Evolutionary conservation across 2,113 vertebrate species (phyloP), one percentile per base, ranked within the genome.

Genomic region (Caranx melampygus): DNA sequence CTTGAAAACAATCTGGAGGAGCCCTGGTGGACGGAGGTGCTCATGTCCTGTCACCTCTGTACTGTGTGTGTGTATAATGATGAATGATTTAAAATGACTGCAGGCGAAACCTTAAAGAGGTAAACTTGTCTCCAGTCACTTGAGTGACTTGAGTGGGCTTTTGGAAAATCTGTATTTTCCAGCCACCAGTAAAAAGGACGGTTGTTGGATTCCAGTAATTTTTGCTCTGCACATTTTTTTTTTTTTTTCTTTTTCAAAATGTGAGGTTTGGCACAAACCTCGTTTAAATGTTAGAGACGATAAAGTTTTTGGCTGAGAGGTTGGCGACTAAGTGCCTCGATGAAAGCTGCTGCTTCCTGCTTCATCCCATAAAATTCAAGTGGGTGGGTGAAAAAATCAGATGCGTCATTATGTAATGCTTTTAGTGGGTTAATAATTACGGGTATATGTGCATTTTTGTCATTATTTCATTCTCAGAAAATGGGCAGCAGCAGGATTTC

Each of bases 401-500:
- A 51, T 34, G 11, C 6, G 64, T 71, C 26, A 63, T 68, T 35
- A 35, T 26, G 20, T 13, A n/a, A 61, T 21, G 65, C 59, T 82
- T 82, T 75, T 18, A 47, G 72, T 33, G 51, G 33, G 58, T 40
- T 65, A 37, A 70, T 67, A 75, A 78, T 88, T 81, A 64, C 45
- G 6, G 35, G 62, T 55, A 15, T 9, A 5, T 31, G n/a, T 26
- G 55, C 26, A 26, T 26, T 62, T 67, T 57, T 21, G 21, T 60
- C 49, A 40, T 67, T 52, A 71, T 82, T 76, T 54, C 15, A 71
- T 61, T 44, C 71, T 51, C 52, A 21, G 16, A 35, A 73, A 42
- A 57, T 31, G 20, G 26, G 26, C 26, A 26, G 54, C 55, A 51
- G 14, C 61, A 58, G 55, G 55, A 1, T 4, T 44, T 81, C 31